These are phyloP conservation scores for Acyrthosiphon pisum DNA, from an alignment of 1,140 invertebrate genomes.

Conservation along the genomic window DNA sequence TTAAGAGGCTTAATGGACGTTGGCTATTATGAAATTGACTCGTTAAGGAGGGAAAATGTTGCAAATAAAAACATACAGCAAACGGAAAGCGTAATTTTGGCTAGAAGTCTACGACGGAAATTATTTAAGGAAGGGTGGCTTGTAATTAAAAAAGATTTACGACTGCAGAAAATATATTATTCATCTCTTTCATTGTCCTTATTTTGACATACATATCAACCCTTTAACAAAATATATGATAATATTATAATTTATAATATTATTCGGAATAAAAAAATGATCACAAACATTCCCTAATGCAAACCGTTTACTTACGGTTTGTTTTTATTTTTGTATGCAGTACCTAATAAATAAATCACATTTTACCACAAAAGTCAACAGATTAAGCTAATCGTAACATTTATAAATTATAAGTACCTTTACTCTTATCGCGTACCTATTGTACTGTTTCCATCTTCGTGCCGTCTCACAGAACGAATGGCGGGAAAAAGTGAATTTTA, in stretches of 20 bases:
- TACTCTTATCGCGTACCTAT: neutral
- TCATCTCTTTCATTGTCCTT: neutral
- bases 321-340: neutral
- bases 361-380: constrained; percentile 18
- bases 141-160: constrained; percentile 55
- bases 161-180: constrained; percentile 18
- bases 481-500: neutral
- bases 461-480: neutral
- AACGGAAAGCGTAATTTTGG: constrained; percentile 31
- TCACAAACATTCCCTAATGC: neutral
- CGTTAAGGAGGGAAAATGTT: constrained; percentile 36
- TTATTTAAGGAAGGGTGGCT: constrained; percentile 49
- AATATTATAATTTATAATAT: no score
- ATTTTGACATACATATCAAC: neutral
- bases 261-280: neutral
- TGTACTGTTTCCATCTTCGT: neutral
- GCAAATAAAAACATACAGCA: neutral
- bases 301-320: neutral
- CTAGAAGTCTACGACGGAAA: constrained; percentile 32
- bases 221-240: neutral
- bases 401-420: neutral
- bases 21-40: constrained; percentile 44
- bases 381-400: neutral
- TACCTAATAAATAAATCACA: neutral
- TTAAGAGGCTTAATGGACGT: constrained; percentile 41